Conservation (phyloP, 2,797 vertebrate species). For the Trematomus bernacchii region DNA sequence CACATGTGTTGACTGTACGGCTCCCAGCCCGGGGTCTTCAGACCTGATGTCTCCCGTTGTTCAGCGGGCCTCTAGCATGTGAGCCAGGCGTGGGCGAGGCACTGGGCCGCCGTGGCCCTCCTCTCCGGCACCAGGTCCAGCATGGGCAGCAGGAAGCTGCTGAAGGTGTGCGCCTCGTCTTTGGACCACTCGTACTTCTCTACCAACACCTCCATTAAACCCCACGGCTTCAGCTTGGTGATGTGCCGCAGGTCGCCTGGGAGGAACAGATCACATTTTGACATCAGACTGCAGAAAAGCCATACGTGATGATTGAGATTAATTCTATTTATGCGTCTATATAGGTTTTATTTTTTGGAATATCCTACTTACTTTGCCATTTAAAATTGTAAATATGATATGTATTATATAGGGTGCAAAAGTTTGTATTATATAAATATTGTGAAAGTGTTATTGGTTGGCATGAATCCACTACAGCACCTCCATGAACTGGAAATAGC, state of each 20-base stretch:
- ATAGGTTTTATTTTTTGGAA: too few relatives aligned
- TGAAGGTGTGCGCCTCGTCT: slow-evolving; percentile 93
- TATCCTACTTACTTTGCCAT: too few relatives aligned
- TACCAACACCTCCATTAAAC: slow-evolving; percentile 92
- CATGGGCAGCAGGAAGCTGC: slow-evolving; percentile 97
- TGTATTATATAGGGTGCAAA: background rate
- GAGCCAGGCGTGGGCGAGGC: slow-evolving; percentile 95
- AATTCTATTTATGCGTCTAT: too few relatives aligned
- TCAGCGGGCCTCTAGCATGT: slow-evolving; percentile 81
- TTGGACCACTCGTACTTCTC: slow-evolving; percentile 98
- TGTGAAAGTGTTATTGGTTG: background rate
- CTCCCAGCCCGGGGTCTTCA: slow-evolving; percentile 47
- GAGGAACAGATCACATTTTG: background rate
- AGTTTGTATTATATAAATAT: background rate
- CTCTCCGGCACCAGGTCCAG: slow-evolving; percentile 96
- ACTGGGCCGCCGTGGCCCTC: slow-evolving; percentile 94
- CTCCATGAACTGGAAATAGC: slow-evolving; percentile 23
- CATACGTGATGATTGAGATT: too few relatives aligned
- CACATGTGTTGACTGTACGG: slow-evolving; percentile 29
- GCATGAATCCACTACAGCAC: slow-evolving; percentile 2
- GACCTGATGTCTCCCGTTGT: slow-evolving; percentile 34
- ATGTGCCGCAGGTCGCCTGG: slow-evolving; percentile 97
- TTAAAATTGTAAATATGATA: too few relatives aligned
- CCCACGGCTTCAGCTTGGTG: slow-evolving; percentile 98
- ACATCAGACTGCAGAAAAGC: background rate